Base-by-base conservation (phyloP, 2,888 invertebrate genomes). In the Aspidiotus rigidus region DNA sequence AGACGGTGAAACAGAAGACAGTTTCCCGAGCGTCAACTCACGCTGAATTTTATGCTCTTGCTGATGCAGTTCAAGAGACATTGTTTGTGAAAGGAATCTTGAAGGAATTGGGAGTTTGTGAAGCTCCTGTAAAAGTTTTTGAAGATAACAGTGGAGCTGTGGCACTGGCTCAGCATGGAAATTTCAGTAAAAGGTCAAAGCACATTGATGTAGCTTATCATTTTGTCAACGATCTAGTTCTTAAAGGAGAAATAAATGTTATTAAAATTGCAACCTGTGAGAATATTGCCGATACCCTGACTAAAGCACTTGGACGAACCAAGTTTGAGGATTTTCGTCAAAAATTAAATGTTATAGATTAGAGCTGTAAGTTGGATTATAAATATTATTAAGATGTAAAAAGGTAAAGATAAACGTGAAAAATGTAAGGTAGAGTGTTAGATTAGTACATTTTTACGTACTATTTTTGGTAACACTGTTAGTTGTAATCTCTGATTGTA, bases 61-160 rank as follows among this genome's bases (percentile, higher is more conserved):
- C 49, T 8, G 49, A 44, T 10, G 49, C 11, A 44, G 49, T 44
- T 10, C 8, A 8, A 10, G 49, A 44, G 49, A 44, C 15, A 8
- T 13, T n/a, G 15, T 56, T n/a, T n/a, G 8, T 56, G 9, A 49
- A 49, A 11, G 9, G 11, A 49, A 49, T 49, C 11, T 49, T 49
- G 49, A 49, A 49, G 11, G 11, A 49, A 49, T n/a, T 56, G 15
- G 56, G 56, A 13, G 56, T 56, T n/a, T 56, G 56, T 56, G 56
- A 56, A 15, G 15, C 11, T 8, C 11, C 56, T n/a, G 56, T 56
- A 13, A n/a, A 10, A 10, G 15, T 56, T 56, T 56, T 10, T 17
- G 63, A 63, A 63, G 63, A 63, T 49, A 63, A 63, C 28, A 13
- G 11, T 13, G 53, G 63, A 6, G 49, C 63, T 9, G 28, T 63